Evolutionary conservation across 2,113 vertebrate species (phyloP), one percentile per base, ranked within the genome.

Genomic region (Siniperca chuatsi): DNA sequence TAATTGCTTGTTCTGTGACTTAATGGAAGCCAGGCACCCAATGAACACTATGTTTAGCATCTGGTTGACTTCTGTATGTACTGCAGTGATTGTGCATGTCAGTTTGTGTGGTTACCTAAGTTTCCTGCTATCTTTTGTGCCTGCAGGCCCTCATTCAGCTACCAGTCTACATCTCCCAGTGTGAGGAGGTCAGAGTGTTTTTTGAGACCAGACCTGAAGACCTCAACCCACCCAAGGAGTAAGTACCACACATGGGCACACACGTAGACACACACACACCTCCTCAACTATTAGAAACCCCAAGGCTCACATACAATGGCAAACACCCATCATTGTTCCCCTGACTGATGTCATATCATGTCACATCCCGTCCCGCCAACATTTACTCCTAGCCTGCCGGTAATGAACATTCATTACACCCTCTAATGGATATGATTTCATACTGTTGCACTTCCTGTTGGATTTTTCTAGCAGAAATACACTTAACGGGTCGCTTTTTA

Each of bases 81-180:
- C 83, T 79, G 10, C 62, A 44, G 21, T 62, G 42, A 77, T 15
- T 83, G 23, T 54, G 78, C 23, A 4, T 40, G 9, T 58, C n/a
- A 9, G 20, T 23, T 50, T 83, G 37, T 85, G 37, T 44, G 23
- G 52, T 62, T 48, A 42, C 16, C 37, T 44, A 67, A 40, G 18
- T 68, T 74, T 55, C 57, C n/a, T 73, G 70, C 23, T 61, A 4
- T 58, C 58, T 29, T 91, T 33, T 84, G 2, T 90, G n/a, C 73
- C 82, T 54, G 0, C 93, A 99, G 98, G 97, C 98, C 75, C 96
- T 99, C 90, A 99, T 99, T 92, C 97, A 98, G 94, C 93, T 99
- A 89, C 98, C 98, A 0, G 97, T 98, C 40, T 99, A 99, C 92
- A 99, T 99, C 90, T 99, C 98, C 57, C 98, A 99, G 92, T 99